Evolutionary conservation across 2,888 invertebrate genomes (phyloP).

Genomic region (Ectemnius cavifrons): DNA sequence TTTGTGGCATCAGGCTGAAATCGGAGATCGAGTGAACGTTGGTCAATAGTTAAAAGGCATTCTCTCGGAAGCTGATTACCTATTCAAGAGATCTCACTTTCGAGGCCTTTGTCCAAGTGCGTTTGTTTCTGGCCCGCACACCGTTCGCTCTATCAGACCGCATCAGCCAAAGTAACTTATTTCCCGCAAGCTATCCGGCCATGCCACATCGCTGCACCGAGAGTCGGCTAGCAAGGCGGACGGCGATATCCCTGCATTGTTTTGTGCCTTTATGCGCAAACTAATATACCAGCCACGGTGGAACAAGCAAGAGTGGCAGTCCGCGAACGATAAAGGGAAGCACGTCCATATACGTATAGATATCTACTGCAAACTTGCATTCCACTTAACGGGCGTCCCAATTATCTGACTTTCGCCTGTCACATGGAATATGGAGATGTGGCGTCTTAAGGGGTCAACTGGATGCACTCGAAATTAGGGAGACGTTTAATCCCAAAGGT

Average conservation of each 20-base stretch:
- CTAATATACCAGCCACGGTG: slow-evolving; percentile 9
- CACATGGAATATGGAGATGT: too few relatives aligned
- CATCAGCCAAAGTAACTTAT: slow-evolving; percentile 50
- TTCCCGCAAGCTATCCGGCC: slow-evolving; percentile 45
- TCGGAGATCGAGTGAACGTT: not conserved
- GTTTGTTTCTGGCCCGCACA: slow-evolving; percentile 26
- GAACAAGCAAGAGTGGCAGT: not conserved
- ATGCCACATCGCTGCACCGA: slow-evolving; percentile 26
- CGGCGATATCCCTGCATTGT: slow-evolving; percentile 31
- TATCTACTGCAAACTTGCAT: too few relatives aligned
- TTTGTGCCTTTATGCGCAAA: slow-evolving; percentile 8
- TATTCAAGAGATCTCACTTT: not conserved
- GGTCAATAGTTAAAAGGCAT: slow-evolving; percentile 12
- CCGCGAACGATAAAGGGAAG: too few relatives aligned
- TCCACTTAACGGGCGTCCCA: too few relatives aligned
- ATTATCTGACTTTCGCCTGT: too few relatives aligned
- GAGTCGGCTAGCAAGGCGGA: slow-evolving; percentile 29
- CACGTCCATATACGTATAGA: too few relatives aligned
- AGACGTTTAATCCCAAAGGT: not conserved
- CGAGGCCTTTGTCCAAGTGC: slow-evolving; percentile 17
- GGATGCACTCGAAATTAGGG: too few relatives aligned
- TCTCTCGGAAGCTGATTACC: slow-evolving; percentile 11
- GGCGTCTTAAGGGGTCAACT: too few relatives aligned
- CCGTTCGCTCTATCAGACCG: slow-evolving; percentile 42
- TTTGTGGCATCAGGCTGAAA: not conserved